Evolutionary conservation across 64 coral and sea anemone genomes (phyloP).

Genomic region (Montipora cactus): DNA sequence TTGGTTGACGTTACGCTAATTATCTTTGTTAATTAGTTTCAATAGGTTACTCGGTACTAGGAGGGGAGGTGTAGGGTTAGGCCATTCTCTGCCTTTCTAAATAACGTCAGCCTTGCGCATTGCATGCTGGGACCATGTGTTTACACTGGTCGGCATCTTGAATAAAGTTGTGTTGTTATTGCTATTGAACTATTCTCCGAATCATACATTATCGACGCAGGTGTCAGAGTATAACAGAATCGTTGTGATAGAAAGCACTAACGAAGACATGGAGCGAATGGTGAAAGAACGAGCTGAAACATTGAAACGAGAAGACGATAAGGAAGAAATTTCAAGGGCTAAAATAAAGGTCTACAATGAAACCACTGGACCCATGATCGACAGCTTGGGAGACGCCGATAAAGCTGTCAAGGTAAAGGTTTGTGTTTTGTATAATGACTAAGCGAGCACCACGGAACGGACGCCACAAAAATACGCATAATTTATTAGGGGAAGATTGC

Average conservation of each 20-base stretch:
- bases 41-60: too few relatives aligned
- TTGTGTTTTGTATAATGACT: not conserved
- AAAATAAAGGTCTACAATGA: slow-evolving; percentile 84
- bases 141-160: not conserved
- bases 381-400: slow-evolving; percentile 40
- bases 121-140: not conserved
- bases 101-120: not conserved
- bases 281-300: slow-evolving; percentile 60
- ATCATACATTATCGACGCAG: slow-evolving; percentile 7
- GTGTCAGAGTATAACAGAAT: slow-evolving; percentile 82
- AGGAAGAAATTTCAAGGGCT: slow-evolving; percentile 74
- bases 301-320: slow-evolving; percentile 49
- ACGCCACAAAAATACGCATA: too few relatives aligned
- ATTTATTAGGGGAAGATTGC: too few relatives aligned
- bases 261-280: slow-evolving; percentile 71
- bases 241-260: slow-evolving; percentile 70
- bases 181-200: too few relatives aligned
- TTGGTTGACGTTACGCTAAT: too few relatives aligned
- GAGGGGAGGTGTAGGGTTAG: not conserved
- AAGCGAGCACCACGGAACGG: too few relatives aligned
- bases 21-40: too few relatives aligned
- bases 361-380: slow-evolving; percentile 67
- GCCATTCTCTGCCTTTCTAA: not conserved
- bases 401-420: slow-evolving; percentile 66
- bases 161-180: slow-evolving; percentile 24